phyloP scores from a whole-genome alignment of 1,140 invertebrate species.

The Monochamus saltuarius region DNA sequence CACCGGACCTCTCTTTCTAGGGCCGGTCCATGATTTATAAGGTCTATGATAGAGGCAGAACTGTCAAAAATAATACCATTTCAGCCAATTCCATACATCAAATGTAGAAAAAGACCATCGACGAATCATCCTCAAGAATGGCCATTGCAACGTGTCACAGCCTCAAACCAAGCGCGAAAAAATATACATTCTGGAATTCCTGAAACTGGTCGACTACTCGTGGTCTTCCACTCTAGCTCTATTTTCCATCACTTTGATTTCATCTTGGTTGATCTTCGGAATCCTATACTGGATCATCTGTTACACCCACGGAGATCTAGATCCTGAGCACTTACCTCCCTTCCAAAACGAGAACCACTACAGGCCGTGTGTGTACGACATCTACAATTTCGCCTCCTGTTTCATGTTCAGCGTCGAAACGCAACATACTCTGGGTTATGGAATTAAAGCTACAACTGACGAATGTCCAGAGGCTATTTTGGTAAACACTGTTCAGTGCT shows the following conservation, averaged over 20 bases:
- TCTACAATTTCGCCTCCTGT: constrained; percentile 79
- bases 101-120: constrained; percentile 52
- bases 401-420: constrained; percentile 92
- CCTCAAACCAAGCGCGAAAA: constrained; percentile 78
- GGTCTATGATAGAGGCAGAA: too few relatives aligned
- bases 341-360: constrained; percentile 58
- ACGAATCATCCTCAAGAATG: constrained; percentile 89
- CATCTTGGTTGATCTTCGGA: constrained; percentile 90
- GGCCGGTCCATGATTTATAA: too few relatives aligned
- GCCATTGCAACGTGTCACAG: constrained; percentile 88
- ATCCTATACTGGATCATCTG: constrained; percentile 89
- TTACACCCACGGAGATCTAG: constrained; percentile 88
- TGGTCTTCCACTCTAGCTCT: constrained; percentile 91
- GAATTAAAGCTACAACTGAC: constrained; percentile 76
- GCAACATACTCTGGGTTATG: constrained; percentile 84
- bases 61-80: too few relatives aligned
- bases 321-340: constrained; percentile 66
- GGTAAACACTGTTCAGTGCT: constrained; percentile 95
- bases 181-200: constrained; percentile 78
- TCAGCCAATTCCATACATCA: too few relatives aligned
- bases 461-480: constrained; percentile 95
- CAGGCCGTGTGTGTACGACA: constrained; percentile 78
- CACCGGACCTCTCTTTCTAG: too few relatives aligned
- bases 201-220: constrained; percentile 81
- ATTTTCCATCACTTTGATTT: constrained; percentile 84